These are phyloP conservation scores for Pantherophis vulpinus DNA, from an alignment of 2,797 vertebrate species.

Conservation along the genomic window DNA sequence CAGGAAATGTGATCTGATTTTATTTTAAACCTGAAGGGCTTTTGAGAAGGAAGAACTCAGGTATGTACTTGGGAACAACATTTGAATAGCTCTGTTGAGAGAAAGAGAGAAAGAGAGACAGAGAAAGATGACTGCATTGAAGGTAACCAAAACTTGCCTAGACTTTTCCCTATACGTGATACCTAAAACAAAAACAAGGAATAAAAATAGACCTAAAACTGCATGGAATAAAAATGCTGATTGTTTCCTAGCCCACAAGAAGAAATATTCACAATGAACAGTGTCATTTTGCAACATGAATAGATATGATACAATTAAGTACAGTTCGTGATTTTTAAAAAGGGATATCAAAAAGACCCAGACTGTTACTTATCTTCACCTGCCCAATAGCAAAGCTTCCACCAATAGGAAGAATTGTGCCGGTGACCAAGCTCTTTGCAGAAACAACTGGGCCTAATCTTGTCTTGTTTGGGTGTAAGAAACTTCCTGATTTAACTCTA, in stretches of 20 bases:
- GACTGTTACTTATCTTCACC: background rate
- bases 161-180: background rate
- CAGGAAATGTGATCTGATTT: no score
- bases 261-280: background rate
- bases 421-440: background rate
- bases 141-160: background rate
- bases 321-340: background rate
- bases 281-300: background rate
- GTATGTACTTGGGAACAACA: background rate
- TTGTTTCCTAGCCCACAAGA: background rate
- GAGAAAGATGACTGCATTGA: background rate
- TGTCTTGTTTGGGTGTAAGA: background rate
- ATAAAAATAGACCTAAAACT: background rate
- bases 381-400: background rate
- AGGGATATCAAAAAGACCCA: background rate
- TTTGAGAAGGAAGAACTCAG: background rate
- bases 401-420: background rate
- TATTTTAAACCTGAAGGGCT: no score
- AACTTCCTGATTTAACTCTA: background rate
- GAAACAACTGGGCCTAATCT: background rate
- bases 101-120: background rate
- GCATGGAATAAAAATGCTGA: background rate
- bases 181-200: background rate
- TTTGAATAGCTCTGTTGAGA: background rate
- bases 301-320: background rate